Base-by-base conservation (phyloP, 2,113 vertebrate genomes). In the Coryphaenoides rupestris region DNA sequence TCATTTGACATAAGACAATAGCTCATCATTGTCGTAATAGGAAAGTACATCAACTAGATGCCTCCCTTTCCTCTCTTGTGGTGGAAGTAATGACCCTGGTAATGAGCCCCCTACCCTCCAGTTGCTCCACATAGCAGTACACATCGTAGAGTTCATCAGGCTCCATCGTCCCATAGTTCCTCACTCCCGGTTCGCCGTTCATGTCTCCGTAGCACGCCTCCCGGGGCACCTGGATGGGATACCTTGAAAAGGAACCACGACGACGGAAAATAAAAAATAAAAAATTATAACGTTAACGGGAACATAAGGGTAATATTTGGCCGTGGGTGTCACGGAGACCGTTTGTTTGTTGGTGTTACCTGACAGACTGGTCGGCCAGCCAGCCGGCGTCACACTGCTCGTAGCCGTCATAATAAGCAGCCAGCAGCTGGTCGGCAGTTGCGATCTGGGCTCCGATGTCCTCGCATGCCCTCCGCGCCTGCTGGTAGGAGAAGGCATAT, bases 351-450 rank as follows among this genome's bases (percentile, higher is more conserved):
- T 40, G 13, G 33, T 40, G 33, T 12, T 77, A 98, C 96, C 96
- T 95, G 77, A 98, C 95, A 0, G 95, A 95, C 80, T 94, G 94
- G 82, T 98, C 96, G 0, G 94, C 86, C n/a, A 99, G 90, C 96
- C 96, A 98, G 71, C 96, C 96, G 0, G 95, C 96, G 0, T 98
- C 94, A 5, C 96, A 99, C 79, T 96, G 95, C 74, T 98, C 96
- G 0, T 94, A 97, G 63, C 95, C 95, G 0, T 95, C 91, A 0
- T 91, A 79, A 79, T 96, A 98, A 46, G 95, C 93, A 0, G 95
- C 94, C 0, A 95, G 85, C 3, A 99, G 93, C 87, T 98, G 96
- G 71, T 95, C 92, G 0, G 94, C 90, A 15, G 92, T 93, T 55
- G 96, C 95, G 0, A 98, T 95, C 67, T 81, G 84, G 10, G 95